Evolutionary conservation across 2,797 vertebrate species (phyloP), one percentile per base, ranked within the genome.

Genomic region (Melanotaenia boesemani): DNA sequence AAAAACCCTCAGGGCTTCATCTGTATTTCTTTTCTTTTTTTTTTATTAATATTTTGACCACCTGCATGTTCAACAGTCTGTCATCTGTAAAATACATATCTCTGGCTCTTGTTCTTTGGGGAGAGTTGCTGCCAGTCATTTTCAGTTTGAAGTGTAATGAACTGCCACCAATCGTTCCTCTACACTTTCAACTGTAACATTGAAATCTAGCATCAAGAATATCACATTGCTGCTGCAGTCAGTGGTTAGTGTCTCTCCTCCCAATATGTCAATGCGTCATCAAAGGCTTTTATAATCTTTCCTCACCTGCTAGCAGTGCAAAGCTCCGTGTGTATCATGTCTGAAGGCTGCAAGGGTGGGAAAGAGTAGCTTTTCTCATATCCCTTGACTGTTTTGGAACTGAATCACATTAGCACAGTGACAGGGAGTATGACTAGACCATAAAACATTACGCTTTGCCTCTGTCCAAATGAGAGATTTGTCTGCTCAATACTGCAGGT

Each of bases 371-470:
- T 86, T 88, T 91, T 91, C 89, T 92, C 89, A 90, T 93, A 92
- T 90, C 84, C 84, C 90, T 82, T 81, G 78, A 87, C 91, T 91
- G 89, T 92, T 92, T 91, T 90, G 90, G 88, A 90, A 86, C 86
- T 86, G 89, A 91, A 92, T 88, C 88, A 88, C 91, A 93, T 92
- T 92, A 93, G 87, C 86, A 75, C 87, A 86, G 80, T 92, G 91
- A 91, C 89, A 83, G 87, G 83, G 87, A 87, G 82, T 88, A 81
- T 80, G 88, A 83, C 84, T 74, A 78, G 80, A 83, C 87, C 89
- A 90, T 91, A 89, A 90, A 94, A 87, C 89, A 91, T 87, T 84
- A 83, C 64, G 74, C 89, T 85, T 86, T 87, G 83, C 87, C 84
- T 87, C 87, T 89, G 92, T 91, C 89, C 85, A 91, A 91, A 90